These are phyloP conservation scores for Eupeodes latifasciatus DNA, from an alignment of 2,888 invertebrate species.

Conservation along the genomic window DNA sequence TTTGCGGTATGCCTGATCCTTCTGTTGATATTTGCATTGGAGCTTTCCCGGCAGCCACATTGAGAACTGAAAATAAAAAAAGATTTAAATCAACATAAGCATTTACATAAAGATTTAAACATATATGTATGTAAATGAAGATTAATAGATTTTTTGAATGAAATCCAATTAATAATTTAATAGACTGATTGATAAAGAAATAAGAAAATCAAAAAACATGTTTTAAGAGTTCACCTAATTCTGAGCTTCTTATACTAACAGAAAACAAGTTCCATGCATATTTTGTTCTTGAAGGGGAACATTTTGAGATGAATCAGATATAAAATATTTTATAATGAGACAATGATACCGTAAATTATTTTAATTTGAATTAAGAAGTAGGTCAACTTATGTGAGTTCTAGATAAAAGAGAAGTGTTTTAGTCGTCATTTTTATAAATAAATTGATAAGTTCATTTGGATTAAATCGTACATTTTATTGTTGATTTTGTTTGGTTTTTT, in stretches of 20 bases:
- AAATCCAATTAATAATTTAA: background rate
- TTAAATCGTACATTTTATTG: too few relatives aligned
- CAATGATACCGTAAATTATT: too few relatives aligned
- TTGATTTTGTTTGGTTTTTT: too few relatives aligned
- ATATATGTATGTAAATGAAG: background rate
- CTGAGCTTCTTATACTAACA: background rate
- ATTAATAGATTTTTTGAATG: conserved; percentile 14
- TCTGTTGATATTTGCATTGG: conserved; percentile 96
- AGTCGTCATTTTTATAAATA: too few relatives aligned
- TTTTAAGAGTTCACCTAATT: conserved; percentile 32
- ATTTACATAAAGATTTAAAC: too few relatives aligned
- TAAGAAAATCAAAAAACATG: background rate
- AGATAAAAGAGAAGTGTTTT: too few relatives aligned
- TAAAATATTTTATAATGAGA: too few relatives aligned
- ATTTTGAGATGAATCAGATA: background rate
- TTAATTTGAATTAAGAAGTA: too few relatives aligned
- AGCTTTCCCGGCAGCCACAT: conserved; percentile 97
- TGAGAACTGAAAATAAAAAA: conserved; percentile 88
- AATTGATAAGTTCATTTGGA: too few relatives aligned
- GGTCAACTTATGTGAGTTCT: too few relatives aligned
- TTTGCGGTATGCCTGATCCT: conserved; percentile 93
- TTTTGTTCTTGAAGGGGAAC: background rate
- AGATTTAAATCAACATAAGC: conserved; percentile 4
- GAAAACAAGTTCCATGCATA: background rate
- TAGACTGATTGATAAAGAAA: background rate